Evolutionary conservation across 2,888 invertebrate genomes (phyloP).

Genomic region (Eumacrocentrus americanus): DNA sequence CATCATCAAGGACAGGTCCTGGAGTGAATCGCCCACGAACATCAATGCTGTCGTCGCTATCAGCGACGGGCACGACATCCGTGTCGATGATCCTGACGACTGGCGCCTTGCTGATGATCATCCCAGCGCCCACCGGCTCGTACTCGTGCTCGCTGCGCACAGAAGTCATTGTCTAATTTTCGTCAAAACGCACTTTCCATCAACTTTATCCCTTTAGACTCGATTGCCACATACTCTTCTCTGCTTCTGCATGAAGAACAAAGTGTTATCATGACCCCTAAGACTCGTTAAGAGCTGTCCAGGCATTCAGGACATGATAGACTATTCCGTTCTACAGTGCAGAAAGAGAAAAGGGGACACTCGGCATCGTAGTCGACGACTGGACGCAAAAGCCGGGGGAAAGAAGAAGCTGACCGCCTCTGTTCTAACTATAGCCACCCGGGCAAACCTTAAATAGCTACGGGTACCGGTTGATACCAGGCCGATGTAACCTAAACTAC

Average conservation of each 20-base stretch:
- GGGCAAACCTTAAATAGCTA: constrained; percentile 60
- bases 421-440: constrained; percentile 59
- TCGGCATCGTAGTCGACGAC: constrained; percentile 18
- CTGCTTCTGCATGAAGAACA: neutral
- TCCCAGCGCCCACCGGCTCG: constrained; percentile 83
- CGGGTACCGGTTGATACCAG: constrained; percentile 30
- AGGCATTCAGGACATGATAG: too few species aligned
- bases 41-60: constrained; percentile 60
- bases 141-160: constrained; percentile 89
- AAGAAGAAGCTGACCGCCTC: constrained; percentile 45
- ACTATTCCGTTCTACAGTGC: too few species aligned
- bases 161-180: constrained; percentile 43
- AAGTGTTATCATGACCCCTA: too few species aligned
- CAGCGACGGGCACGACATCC: constrained; percentile 58
- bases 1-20: constrained; percentile 57
- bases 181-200: too few species aligned
- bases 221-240: too few species aligned
- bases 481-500: constrained; percentile 33
- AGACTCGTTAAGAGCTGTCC: too few species aligned
- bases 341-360: constrained; percentile 26
- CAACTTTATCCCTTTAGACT: too few species aligned
- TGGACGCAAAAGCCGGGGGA: constrained; percentile 31
- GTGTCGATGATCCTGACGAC: constrained; percentile 63
- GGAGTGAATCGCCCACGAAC: constrained; percentile 49
- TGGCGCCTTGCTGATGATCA: constrained; percentile 50